Evolutionary conservation across 2,888 invertebrate species (phyloP), one percentile per base, ranked within the genome.

Genomic region (Drosophila pseudotalamancana): DNA sequence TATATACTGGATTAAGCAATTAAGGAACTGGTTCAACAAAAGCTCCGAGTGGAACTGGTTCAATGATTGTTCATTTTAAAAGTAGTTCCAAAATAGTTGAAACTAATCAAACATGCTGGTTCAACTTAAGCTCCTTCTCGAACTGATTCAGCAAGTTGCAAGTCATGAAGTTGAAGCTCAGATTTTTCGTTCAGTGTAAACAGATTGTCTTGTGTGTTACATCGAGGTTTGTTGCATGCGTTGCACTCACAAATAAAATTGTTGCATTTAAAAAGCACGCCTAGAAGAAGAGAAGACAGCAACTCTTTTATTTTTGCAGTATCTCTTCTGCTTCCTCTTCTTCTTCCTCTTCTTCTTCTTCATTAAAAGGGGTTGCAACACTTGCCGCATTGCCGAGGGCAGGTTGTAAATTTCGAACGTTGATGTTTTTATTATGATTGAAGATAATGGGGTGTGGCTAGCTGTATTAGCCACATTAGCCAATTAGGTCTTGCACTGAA

Each of bases 361-460:
- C 6, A 12, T 35, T 4, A 25, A 6, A 31, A 35, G 50, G 64
- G 48, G 53, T 43, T 42, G 54, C 32, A 62, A 46, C 25, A 40
- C 21, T 34, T 39, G 37, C 45, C 25, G 49, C 65, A 37, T 43
- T 6, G 51, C 72, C 60, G 66, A 65, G 73, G 78, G 85, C 65
- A 35, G 48, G 60, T 73, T 72, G 85, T 78, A 81, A 85, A 87
- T 73, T 84, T 72, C 69, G 70, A 23, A 74, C 72, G 82, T 67
- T 83, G 83, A 88, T 89, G 85, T 88, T 87, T 86, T 83, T 86
- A 79, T 86, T 70, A 88, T 73, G 73, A 74, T 84, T 79, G 46
- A 76, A 71, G 66, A 65, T 61, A 78, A 79, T 75, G 82, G 89
- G 88, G 87, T 75, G 88, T 80, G 87, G 71, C 74, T 59, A 65